These are phyloP conservation scores for Geotrupes spiniger DNA, from an alignment of 2,888 invertebrate species.

Conservation along the genomic window DNA sequence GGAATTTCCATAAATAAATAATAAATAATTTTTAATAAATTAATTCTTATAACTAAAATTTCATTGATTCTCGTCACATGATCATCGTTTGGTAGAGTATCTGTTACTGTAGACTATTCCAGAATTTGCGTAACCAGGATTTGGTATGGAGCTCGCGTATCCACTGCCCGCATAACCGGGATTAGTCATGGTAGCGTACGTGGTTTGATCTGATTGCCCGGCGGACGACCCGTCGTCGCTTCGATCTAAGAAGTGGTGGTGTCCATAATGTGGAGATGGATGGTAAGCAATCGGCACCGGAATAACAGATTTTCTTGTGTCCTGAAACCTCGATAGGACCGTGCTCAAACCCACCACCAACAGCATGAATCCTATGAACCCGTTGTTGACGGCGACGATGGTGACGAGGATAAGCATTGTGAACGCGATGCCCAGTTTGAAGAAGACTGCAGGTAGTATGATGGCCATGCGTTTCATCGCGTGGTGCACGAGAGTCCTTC, in stretches of 20 bases:
- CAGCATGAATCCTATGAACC: conserved; percentile 64
- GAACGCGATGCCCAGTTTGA: conserved; percentile 73
- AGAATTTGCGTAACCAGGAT: no score
- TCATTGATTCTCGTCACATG: no score
- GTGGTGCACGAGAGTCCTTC: conserved; percentile 71
- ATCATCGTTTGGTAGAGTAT: not conserved
- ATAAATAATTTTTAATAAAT: no score
- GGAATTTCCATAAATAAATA: no score
- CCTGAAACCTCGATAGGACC: conserved; percentile 45
- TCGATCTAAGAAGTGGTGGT: conserved; percentile 26
- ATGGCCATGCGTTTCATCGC: conserved; percentile 68
- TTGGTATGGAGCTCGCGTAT: not conserved
- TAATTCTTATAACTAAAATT: no score
- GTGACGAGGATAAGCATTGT: conserved; percentile 68
- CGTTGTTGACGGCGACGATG: conserved; percentile 72
- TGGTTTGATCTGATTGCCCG: not conserved
- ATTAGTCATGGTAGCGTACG: not conserved
- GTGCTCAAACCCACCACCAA: conserved; percentile 48
- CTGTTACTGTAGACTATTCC: not conserved
- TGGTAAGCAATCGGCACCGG: conserved; percentile 50
- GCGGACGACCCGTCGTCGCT: conserved; percentile 23
- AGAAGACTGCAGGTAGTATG: conserved; percentile 70
- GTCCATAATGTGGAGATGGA: conserved; percentile 35
- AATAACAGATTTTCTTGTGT: conserved; percentile 33
- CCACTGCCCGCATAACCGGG: not conserved